Evolutionary conservation across 2,888 invertebrate species (phyloP).

Genomic region (Plebejus argus): DNA sequence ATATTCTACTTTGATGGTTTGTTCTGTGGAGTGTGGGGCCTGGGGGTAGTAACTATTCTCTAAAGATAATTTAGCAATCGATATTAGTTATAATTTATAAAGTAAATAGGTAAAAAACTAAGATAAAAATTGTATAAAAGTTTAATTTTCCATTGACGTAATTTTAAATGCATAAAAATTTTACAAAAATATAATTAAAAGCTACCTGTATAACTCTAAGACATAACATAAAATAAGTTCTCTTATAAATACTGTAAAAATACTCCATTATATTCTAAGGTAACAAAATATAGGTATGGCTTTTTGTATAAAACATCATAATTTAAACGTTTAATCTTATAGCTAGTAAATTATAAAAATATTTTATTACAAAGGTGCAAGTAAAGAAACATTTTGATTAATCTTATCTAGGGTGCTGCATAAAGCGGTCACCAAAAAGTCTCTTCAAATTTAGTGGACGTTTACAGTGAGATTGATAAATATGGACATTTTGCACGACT

Average conservation of each 20-base stretch:
- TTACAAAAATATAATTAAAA: conserved; percentile 6
- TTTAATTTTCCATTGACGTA: not conserved
- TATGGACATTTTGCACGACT: too few relatives aligned
- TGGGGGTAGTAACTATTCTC: too few relatives aligned
- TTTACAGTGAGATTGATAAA: too few relatives aligned
- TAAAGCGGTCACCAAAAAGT: too few relatives aligned
- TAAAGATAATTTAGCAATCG: not conserved
- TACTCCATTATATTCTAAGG: not conserved
- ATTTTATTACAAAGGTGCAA: too few relatives aligned
- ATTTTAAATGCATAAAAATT: conserved; percentile 6
- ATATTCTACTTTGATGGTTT: not conserved
- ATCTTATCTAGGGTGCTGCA: too few relatives aligned
- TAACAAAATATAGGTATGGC: not conserved
- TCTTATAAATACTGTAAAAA: conserved; percentile 9
- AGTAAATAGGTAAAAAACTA: not conserved
- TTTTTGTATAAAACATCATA: not conserved
- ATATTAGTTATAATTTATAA: too few relatives aligned
- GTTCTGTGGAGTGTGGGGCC: too few relatives aligned
- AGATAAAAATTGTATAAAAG: not conserved
- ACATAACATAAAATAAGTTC: not conserved
- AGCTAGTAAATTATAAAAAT: too few relatives aligned
- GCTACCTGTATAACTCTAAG: not conserved
- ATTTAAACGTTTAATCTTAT: not conserved
- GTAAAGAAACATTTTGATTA: too few relatives aligned
- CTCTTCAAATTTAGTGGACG: too few relatives aligned